Evolutionary conservation across 2,888 invertebrate genomes (phyloP).

Genomic region (Calliscelio sp.): DNA sequence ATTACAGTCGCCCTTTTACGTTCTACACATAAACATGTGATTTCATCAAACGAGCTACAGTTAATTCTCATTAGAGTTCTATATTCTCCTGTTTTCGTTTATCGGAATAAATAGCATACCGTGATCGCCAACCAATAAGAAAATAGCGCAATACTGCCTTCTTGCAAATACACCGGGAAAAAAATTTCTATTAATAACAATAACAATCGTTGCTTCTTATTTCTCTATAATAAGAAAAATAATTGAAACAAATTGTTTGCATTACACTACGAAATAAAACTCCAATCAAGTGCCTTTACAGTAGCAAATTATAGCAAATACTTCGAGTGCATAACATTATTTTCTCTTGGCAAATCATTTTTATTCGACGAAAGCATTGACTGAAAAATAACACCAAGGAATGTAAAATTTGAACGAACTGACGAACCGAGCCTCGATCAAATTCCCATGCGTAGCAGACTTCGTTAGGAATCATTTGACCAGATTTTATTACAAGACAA

Average conservation of each 20-base stretch:
- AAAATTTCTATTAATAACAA: too few species aligned
- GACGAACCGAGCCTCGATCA: conserved; percentile 23
- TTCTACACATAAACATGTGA: conserved; percentile 48
- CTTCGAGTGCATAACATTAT: too few species aligned
- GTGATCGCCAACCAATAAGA: neutral
- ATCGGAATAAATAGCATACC: conserved; percentile 2
- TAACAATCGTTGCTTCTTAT: too few species aligned
- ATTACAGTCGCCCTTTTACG: conserved; percentile 52
- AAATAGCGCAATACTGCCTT: neutral
- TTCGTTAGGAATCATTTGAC: conserved; percentile 67
- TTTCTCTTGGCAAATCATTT: conserved; percentile 13
- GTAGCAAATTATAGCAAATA: too few species aligned
- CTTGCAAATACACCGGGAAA: too few species aligned
- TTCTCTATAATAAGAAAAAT: conserved; percentile 15
- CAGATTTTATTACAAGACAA: conserved; percentile 70
- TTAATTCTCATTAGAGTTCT: conserved; percentile 46
- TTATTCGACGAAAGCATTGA: conserved; percentile 9
- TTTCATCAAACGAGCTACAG: conserved; percentile 47
- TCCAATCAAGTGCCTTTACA: too few species aligned
- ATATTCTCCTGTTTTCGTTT: conserved; percentile 14
- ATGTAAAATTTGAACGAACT: conserved; percentile 46
- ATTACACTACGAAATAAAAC: too few species aligned
- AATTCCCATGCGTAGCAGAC: conserved; percentile 51
- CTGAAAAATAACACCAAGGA: conserved; percentile 24
- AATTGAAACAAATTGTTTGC: neutral